These are phyloP conservation scores for Holcopasites calliopsidis DNA, from an alignment of 1,140 invertebrate species.

Conservation along the genomic window DNA sequence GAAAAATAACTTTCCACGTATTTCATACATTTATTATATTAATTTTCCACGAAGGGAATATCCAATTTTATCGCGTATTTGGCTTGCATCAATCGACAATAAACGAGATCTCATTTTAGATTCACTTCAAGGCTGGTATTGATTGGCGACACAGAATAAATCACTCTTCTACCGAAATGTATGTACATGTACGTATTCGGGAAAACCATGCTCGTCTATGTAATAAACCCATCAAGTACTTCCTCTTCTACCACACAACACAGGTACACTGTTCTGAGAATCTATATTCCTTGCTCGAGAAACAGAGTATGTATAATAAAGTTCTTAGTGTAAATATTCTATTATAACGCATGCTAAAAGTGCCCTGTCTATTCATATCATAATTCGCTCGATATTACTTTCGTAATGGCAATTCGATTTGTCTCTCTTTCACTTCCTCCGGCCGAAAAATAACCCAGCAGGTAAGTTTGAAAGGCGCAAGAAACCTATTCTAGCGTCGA, in stretches of 20 bases:
- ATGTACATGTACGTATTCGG: no score
- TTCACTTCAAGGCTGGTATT: slow-evolving; percentile 19
- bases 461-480: not conserved
- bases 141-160: slow-evolving; percentile 15
- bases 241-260: slow-evolving; percentile 10
- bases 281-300: not conserved
- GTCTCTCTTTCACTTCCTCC: not conserved
- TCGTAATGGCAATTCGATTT: not conserved
- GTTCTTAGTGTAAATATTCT: not conserved
- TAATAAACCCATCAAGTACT: slow-evolving; percentile 41
- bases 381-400: no score
- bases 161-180: slow-evolving; percentile 26
- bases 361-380: not conserved
- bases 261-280: not conserved
- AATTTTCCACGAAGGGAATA: no score
- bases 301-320: no score
- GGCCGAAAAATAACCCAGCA: not conserved
- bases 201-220: slow-evolving; percentile 18
- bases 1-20: no score
- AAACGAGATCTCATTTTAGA: not conserved
- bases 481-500: not conserved
- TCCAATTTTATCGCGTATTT: no score
- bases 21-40: no score
- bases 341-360: no score
- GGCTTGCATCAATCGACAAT: slow-evolving; percentile 6